Percentiles rank a stretch among this genome's conserved stretches.
These are phyloP conservation scores for Plectropomus leopardus DNA, from an alignment of 2,113 vertebrate genomes.

Conservation along the genomic window DNA sequence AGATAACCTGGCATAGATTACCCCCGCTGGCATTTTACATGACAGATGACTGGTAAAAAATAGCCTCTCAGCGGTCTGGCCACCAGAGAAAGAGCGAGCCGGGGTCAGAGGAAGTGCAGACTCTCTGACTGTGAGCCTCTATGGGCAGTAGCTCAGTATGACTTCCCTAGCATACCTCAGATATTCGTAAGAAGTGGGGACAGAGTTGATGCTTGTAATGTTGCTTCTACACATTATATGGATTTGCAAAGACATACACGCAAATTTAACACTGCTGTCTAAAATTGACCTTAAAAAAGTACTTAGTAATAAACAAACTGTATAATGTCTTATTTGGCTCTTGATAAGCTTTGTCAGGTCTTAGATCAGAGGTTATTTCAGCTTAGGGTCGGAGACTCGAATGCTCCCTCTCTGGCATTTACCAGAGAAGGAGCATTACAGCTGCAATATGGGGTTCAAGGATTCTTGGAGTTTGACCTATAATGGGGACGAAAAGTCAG, in stretches of 20 bases:
- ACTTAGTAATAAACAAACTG: background rate
- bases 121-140: constrained; percentile 60
- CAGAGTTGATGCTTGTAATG: background rate
- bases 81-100: constrained; percentile 55
- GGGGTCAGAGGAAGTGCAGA: constrained; percentile 75
- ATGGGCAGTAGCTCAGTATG: constrained; percentile 54
- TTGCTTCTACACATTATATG: background rate
- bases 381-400: background rate
- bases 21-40: constrained; percentile 64
- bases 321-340: background rate
- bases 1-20: constrained; percentile 73
- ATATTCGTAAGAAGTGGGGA: constrained; percentile 32
- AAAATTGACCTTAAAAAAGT: constrained; percentile 2
- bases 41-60: constrained; percentile 70
- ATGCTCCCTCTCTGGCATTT: background rate
- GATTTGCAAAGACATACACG: background rate
- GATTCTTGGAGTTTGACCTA: background rate
- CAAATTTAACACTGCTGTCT: too few species aligned
- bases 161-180: constrained; percentile 41
- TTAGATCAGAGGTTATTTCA: background rate
- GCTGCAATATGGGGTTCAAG: background rate
- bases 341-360: background rate
- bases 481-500: too few species aligned
- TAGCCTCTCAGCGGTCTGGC: constrained; percentile 57
- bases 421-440: background rate